Evolutionary conservation across 2,797 vertebrate species (phyloP), one percentile per base, ranked within the genome.

Genomic region (Pseudomugil gertrudae): DNA sequence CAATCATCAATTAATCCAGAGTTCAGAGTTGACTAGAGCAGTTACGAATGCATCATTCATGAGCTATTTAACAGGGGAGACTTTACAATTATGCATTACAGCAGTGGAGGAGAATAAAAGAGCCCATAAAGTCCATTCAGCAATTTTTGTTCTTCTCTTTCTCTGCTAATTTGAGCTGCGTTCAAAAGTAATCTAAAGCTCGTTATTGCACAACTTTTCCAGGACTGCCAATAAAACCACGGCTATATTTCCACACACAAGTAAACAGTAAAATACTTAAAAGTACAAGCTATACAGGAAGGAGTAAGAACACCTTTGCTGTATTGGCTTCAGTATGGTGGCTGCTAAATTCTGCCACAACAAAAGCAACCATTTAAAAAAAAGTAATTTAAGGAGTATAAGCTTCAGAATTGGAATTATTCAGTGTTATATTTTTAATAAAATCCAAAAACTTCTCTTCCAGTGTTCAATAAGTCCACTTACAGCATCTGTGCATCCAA

Each of bases 11-110:
- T 90, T 92, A 92, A 84, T 90, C 83, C 72, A 0, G 51, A 82
- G 90, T 91, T 92, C 87, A 90, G 84, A 89, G 90, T 88, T 90
- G 88, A 93, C 84, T 85, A 64, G 85, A 45, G 75, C 59, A 76
- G 79, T 75, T 62, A 71, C 77, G 85, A 75, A 92, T 92, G 86
- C 88, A 90, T 92, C 90, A 93, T 90, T 92, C 89, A 89, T 84
- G 78, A 92, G 76, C 76, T 83, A 87, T 90, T 92, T 89, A 84
- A 84, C 77, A 63, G 78, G 74, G 79, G 77, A 81, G 75, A 76
- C 85, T 81, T 74, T 66, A 56, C 24, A 55, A 87, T 90, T 86
- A 86, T 64, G 57, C 78, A 82, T 64, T 73, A 48, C 68, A 61
- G 74, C 19, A 57, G 53, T 79, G 76, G 59, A 60, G 57, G 71